These are phyloP conservation scores for Siniperca knerii DNA, from an alignment of 2,113 vertebrate species.

Conservation along the genomic window DNA sequence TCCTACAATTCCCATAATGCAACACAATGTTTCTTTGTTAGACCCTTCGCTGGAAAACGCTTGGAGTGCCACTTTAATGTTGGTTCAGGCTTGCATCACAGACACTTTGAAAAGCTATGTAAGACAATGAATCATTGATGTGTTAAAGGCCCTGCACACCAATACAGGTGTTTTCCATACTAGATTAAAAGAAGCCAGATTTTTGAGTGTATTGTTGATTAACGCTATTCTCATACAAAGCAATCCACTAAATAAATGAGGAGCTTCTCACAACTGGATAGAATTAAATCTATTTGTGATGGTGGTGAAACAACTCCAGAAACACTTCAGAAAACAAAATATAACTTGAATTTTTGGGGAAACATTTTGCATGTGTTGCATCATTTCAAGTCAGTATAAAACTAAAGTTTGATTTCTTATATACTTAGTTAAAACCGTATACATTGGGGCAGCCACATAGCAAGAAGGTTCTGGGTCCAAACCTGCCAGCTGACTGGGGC, in stretches of 20 bases:
- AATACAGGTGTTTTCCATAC: not conserved
- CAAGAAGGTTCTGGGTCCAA: no score
- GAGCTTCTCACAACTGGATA: not conserved
- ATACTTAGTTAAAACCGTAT: not conserved
- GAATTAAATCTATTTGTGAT: no score
- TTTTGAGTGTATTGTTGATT: no score
- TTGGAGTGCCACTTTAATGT: not conserved
- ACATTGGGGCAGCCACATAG: not conserved
- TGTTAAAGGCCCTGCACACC: not conserved
- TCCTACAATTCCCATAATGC: not conserved
- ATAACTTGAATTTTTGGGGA: no score
- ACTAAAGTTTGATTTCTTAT: no score
- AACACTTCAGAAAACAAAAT: no score
- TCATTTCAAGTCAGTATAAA: no score
- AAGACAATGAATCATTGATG: not conserved
- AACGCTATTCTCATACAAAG: no score
- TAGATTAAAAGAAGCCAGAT: no score
- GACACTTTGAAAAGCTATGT: not conserved
- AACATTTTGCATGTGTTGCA: no score
- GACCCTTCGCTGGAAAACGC: not conserved
- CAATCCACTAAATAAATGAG: not conserved
- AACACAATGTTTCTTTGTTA: not conserved
- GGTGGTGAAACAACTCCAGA: no score
- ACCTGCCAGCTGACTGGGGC: no score
- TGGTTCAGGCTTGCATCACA: not conserved